A percentile compares a stretch with the other conserved stretches of the same genome.
Evolutionary conservation across 2,113 vertebrate genomes (phyloP).

Genomic region (Stigmatopora argus): DNA sequence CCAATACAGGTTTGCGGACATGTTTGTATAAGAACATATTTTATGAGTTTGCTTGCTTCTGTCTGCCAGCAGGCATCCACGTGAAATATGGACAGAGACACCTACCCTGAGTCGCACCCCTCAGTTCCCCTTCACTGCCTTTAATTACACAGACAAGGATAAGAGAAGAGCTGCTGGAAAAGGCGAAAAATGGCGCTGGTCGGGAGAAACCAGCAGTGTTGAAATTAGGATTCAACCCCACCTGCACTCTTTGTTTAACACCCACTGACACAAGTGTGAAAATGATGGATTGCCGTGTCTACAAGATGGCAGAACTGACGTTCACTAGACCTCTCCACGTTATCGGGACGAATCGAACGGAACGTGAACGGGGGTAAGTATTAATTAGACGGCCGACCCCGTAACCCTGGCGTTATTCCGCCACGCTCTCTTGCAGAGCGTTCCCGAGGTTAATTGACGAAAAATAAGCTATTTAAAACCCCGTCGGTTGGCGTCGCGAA

Average conservation of each 20-base stretch:
- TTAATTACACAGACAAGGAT: conserved; percentile 68
- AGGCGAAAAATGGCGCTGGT: conserved; percentile 24
- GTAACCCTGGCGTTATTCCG: conserved; percentile 22
- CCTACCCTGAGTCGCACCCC: conserved; percentile 33
- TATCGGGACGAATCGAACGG: conserved; percentile 32
- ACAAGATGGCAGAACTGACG: conserved; percentile 25
- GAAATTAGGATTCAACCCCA: conserved; percentile 31
- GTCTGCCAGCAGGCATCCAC: conserved; percentile 28
- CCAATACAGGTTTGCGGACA: conserved; percentile 3
- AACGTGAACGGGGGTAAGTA: conserved; percentile 36
- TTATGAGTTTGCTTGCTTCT: conserved; percentile 22
- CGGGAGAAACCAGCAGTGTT: conserved; percentile 16
- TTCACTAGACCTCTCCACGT: conserved; percentile 31
- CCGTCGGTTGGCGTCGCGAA: conserved; percentile 36
- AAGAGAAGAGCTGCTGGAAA: conserved; percentile 44
- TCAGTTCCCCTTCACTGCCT: conserved; percentile 62
- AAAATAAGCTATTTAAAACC: conserved; percentile 23
- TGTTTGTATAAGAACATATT: conserved; percentile 16
- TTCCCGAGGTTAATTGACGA: conserved; percentile 61
- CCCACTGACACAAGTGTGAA: conserved; percentile 25
- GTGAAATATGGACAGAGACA: conserved; percentile 46
- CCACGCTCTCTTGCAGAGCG: conserved; percentile 26
- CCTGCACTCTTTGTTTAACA: background rate
- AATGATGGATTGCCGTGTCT: conserved; percentile 55
- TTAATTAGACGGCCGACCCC: conserved; percentile 26